phyloP scores from a whole-genome alignment of 2,797 vertebrate species.

The Manis pentadactyla region DNA sequence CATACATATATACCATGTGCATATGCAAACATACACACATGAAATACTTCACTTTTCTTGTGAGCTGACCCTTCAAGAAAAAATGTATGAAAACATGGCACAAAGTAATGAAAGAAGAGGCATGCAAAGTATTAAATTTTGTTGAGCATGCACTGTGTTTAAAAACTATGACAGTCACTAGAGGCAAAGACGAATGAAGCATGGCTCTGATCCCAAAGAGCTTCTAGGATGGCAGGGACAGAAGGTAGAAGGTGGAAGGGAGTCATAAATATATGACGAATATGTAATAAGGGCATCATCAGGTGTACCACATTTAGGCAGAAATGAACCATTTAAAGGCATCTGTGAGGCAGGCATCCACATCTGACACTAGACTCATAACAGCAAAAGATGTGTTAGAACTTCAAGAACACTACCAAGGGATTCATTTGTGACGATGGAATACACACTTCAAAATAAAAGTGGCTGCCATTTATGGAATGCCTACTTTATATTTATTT shows the following conservation, averaged over 20 bases:
- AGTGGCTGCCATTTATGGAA: background rate
- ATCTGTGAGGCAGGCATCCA: background rate
- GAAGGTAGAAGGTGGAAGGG: background rate
- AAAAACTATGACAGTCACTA: background rate
- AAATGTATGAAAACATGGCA: background rate
- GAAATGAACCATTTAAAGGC: background rate
- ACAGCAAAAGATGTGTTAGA: background rate
- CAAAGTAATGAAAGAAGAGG: background rate
- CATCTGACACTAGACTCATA: background rate
- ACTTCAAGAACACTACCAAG: background rate
- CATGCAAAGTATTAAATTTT: background rate
- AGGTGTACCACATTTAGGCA: background rate
- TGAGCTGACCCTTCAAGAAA: background rate
- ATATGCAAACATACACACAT: background rate
- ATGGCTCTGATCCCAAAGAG: background rate
- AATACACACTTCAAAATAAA: background rate
- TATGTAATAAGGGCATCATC: background rate
- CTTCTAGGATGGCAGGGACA: background rate
- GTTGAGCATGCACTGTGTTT: background rate
- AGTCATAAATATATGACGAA: background rate
- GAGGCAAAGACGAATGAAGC: background rate
- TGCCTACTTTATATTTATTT: slow-evolving; percentile 39
- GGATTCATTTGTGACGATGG: background rate
- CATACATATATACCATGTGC: background rate
- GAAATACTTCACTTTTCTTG: background rate